phyloP scores from a whole-genome alignment of 1,140 invertebrate genomes.

The Panagrolaimus sp. region DNA sequence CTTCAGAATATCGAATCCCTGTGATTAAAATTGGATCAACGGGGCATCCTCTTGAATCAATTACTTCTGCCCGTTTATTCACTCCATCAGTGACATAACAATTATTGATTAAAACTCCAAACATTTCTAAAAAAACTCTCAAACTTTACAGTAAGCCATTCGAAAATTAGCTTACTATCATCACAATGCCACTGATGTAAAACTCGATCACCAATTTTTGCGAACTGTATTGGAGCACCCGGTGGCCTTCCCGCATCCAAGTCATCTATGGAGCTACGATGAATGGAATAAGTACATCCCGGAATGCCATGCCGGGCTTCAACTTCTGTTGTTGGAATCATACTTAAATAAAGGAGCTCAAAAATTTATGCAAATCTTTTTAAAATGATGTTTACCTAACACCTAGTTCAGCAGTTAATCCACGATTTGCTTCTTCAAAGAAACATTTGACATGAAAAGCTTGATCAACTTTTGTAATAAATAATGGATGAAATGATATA shows the following conservation, averaged over 20 bases:
- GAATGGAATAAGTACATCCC: slow-evolving; percentile 54
- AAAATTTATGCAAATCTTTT: neutral
- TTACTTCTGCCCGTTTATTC: slow-evolving; percentile 44
- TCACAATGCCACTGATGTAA: slow-evolving; percentile 58
- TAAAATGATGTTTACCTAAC: slow-evolving; percentile 46
- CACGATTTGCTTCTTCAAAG: slow-evolving; percentile 55
- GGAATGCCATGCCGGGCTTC: slow-evolving; percentile 57
- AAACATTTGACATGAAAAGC: slow-evolving; percentile 58
- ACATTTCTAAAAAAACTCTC: slow-evolving; percentile 49
- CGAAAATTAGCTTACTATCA: slow-evolving; percentile 38
- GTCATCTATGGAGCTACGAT: slow-evolving; percentile 50
- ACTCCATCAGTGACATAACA: slow-evolving; percentile 58
- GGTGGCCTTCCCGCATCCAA: slow-evolving; percentile 51
- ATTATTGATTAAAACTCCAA: slow-evolving; percentile 53
- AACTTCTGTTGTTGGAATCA: slow-evolving; percentile 58
- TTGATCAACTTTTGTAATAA: slow-evolving; percentile 58
- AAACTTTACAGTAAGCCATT: neutral
- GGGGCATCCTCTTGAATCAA: slow-evolving; percentile 46
- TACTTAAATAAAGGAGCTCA: slow-evolving; percentile 32
- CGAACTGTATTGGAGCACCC: slow-evolving; percentile 52
- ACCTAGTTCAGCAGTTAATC: slow-evolving; percentile 56
- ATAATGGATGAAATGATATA: slow-evolving; percentile 57
- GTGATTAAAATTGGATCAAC: slow-evolving; percentile 53
- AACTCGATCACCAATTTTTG: slow-evolving; percentile 52
- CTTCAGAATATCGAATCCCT: slow-evolving; percentile 53